Base-by-base conservation (phyloP, 2,888 invertebrate species). In the Cenopis cana region DNA sequence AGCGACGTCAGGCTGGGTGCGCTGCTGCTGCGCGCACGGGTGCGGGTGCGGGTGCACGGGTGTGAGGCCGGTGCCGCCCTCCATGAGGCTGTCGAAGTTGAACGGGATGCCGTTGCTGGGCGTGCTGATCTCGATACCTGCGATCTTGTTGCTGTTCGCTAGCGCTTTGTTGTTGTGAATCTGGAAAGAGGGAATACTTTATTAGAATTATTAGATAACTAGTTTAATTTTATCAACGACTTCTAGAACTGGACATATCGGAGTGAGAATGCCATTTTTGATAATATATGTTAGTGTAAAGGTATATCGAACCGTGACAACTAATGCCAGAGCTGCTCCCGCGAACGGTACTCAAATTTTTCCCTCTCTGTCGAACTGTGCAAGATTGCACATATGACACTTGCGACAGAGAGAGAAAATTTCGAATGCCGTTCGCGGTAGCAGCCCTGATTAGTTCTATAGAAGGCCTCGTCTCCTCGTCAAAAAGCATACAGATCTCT, bases 11-110 rank as follows among this genome's bases (percentile, higher is more conserved):
- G 95, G 94, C 61, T 96, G 95, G 85, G 95, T 95, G 83, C 97
- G 95, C 84, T 96, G 96, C 87, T 97, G 97, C 76, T 95, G 95
- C 74, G 96, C 96, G 91, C 97, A 97, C 1, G 97, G 96, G 69
- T 96, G 95, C 36, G 96, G 90, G 82, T 91, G 91, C 38, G 91
- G 90, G 81, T 91, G 91, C 46, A 98, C 97, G 0, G 98, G 98
- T 9, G 98, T 98, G 61, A 98, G 93, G 0, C 98, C 98, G 2
- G 98, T 98, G 81, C 98, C 98, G 64, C 98, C 98, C 80, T 98
- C 98, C 97, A 98, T 98, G 73, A 98, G 94, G 77, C 97, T 97
- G 82, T 98, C 98, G 87, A 98, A 98, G 89, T 98, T 98, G 90
- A 98, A 97, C 79, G 96, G 96, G 77, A 97, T 96, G 64, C 97